A percentile compares a stretch with the other conserved stretches of the same genome.
Conservation (phyloP, 1,140 invertebrate genomes). For the Pristionchus pacificus region DNA sequence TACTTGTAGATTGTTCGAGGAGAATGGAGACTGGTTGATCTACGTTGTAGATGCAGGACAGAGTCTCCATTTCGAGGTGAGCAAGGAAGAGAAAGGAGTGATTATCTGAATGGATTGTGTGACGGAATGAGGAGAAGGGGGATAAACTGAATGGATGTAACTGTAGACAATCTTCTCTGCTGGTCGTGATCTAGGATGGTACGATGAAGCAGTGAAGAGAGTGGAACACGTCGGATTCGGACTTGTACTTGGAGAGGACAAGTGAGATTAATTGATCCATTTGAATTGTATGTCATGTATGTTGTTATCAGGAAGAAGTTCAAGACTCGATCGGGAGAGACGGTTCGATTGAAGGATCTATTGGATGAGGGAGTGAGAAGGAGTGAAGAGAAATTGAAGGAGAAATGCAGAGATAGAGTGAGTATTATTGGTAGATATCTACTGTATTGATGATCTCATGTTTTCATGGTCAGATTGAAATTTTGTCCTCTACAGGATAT, state of each 20-base stretch:
- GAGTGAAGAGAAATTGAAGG: slow-evolving; percentile 77
- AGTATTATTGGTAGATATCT: background rate
- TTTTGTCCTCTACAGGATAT: slow-evolving; percentile 65
- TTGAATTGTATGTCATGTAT: slow-evolving; percentile 13
- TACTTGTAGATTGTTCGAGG: slow-evolving; percentile 77
- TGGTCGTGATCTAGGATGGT: slow-evolving; percentile 56
- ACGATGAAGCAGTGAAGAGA: slow-evolving; percentile 55
- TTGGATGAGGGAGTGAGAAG: slow-evolving; percentile 86
- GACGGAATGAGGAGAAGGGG: too few species aligned
- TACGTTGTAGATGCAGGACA: slow-evolving; percentile 94
- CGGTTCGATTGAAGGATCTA: slow-evolving; percentile 81
- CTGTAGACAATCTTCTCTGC: slow-evolving; percentile 69
- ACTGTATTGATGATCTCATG: background rate
- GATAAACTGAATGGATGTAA: too few species aligned
- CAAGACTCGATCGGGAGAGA: slow-evolving; percentile 95
- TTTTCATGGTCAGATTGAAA: background rate
- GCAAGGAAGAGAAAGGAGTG: background rate
- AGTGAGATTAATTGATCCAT: slow-evolving; percentile 58
- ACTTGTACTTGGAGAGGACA: slow-evolving; percentile 94
- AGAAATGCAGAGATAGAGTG: slow-evolving; percentile 81
- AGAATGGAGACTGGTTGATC: slow-evolving; percentile 83
- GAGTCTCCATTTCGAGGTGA: slow-evolving; percentile 59
- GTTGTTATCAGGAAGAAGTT: slow-evolving; percentile 76
- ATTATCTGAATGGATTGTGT: background rate
- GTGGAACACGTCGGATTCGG: slow-evolving; percentile 92